These are phyloP conservation scores for Lepidochrysops patricia DNA, from an alignment of 2,888 invertebrate genomes.

Conservation along the genomic window DNA sequence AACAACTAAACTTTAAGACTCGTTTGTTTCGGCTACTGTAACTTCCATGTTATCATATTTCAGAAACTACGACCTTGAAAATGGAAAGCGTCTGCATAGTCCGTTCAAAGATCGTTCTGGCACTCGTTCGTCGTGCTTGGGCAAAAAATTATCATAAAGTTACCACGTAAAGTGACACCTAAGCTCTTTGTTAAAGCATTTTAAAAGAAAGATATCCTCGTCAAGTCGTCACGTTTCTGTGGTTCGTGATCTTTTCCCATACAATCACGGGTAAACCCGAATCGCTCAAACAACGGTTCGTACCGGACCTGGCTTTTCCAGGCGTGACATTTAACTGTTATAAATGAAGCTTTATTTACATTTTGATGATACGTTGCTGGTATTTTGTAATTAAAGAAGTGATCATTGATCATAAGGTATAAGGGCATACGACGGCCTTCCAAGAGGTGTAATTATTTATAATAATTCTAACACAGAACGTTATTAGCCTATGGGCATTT, in stretches of 20 bases:
- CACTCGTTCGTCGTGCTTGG: neutral
- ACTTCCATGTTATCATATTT: neutral
- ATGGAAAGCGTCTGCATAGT: neutral
- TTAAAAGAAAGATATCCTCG: neutral
- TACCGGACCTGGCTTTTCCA: neutral
- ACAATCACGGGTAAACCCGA: constrained; percentile 1
- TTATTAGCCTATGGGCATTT: constrained; percentile 7
- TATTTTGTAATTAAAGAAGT: neutral
- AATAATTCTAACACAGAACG: neutral
- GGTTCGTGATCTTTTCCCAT: neutral
- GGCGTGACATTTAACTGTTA: neutral
- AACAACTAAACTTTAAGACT: neutral
- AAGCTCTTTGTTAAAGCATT: neutral
- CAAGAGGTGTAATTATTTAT: constrained; percentile 10
- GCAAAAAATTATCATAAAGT: neutral
- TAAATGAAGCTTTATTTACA: neutral
- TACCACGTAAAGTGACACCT: neutral
- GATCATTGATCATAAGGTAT: neutral
- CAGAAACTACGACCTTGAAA: neutral
- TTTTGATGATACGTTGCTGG: neutral
- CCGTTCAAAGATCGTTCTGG: neutral
- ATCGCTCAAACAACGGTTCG: neutral
- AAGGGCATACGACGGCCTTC: constrained; percentile 3
- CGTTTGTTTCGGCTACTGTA: neutral
- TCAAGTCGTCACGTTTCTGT: neutral